Conservation (phyloP, 2,888 invertebrate species). For the Agrypnus murinus region DNA sequence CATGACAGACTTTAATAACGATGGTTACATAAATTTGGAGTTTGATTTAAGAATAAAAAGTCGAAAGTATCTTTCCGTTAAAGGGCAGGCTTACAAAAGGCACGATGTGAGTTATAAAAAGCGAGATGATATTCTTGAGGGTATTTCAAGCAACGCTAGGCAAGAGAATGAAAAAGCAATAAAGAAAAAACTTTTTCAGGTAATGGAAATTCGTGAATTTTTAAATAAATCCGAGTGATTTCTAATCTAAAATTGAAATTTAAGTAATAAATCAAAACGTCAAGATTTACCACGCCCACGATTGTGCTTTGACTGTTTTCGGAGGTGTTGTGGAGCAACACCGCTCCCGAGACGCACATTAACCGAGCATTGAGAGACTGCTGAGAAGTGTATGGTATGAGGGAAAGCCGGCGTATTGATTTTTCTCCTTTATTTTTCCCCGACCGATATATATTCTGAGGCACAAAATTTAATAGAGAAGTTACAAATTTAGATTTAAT, state of each 20-base stretch:
- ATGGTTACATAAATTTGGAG: neutral
- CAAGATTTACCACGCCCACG: slow-evolving; percentile 58
- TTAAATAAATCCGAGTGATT: slow-evolving; percentile 55
- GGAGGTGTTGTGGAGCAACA: slow-evolving; percentile 56
- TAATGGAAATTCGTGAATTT: slow-evolving; percentile 46
- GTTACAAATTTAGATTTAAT: slow-evolving; percentile 42
- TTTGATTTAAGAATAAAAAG: slow-evolving; percentile 18
- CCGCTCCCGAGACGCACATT: slow-evolving; percentile 53
- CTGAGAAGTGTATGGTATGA: slow-evolving; percentile 45
- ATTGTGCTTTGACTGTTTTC: slow-evolving; percentile 61
- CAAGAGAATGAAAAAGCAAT: slow-evolving; percentile 38
- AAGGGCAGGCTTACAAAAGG: slow-evolving; percentile 15
- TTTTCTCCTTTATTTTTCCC: slow-evolving; percentile 48
- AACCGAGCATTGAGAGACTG: slow-evolving; percentile 46
- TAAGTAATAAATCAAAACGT: slow-evolving; percentile 64
- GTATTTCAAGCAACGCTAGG: slow-evolving; percentile 23
- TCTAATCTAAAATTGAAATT: slow-evolving; percentile 65
- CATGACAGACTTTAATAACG: slow-evolving; percentile 5
- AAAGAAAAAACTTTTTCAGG: slow-evolving; percentile 41
- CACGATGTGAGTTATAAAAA: slow-evolving; percentile 32
- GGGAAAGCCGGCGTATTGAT: slow-evolving; percentile 48
- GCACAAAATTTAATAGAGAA: slow-evolving; percentile 42
- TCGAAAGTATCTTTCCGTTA: slow-evolving; percentile 7
- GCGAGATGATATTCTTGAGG: slow-evolving; percentile 32
- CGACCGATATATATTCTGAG: slow-evolving; percentile 37